These are phyloP conservation scores for Cephalophus harveyi DNA, from an alignment of 2,113 vertebrate species.

Conservation along the genomic window DNA sequence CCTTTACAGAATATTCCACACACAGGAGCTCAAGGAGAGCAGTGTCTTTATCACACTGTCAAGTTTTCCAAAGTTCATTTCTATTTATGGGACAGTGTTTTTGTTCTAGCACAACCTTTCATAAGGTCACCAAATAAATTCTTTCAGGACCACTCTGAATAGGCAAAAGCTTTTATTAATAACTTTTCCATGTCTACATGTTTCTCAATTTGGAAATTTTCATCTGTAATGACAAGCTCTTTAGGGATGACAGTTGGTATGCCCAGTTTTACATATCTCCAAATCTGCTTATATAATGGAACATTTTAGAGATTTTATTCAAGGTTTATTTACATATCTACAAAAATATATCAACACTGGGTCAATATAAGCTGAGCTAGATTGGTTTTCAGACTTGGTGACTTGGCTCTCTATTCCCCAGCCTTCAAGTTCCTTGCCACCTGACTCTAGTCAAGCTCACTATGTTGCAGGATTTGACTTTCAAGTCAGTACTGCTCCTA, in stretches of 20 bases:
- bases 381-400: neutral
- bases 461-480: neutral
- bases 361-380: neutral
- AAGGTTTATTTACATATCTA: neutral
- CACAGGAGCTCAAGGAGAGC: neutral
- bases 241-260: neutral
- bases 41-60: neutral
- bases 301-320: neutral
- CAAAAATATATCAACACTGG: neutral
- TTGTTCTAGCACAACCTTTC: constrained; percentile 7
- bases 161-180: constrained; percentile 34
- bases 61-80: constrained; percentile 35
- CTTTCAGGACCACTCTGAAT: constrained; percentile 51
- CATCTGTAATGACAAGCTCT: constrained; percentile 5
- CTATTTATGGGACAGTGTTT: neutral
- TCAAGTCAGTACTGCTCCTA: neutral
- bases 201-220: neutral
- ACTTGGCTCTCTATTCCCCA: neutral
- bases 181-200: constrained; percentile 11
- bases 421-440: neutral
- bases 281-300: neutral
- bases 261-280: neutral
- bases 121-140: constrained; percentile 46
- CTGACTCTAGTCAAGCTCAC: neutral
- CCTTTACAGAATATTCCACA: neutral